Evolutionary conservation across 1,140 invertebrate species (phyloP).

Genomic region (Apis mellifera): Amel_HAv3.1 CM009935.2:3145001-3145500

Average conservation of each 20-base stretch:
- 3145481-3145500: constrained; percentile 8
- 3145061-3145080: no score
- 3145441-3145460: neutral
- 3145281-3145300: constrained; percentile 67
- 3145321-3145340: constrained; percentile 80
- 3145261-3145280: constrained; percentile 11
- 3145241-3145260: constrained; percentile 67
- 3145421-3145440: no score
- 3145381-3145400: constrained; percentile 58
- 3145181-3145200: constrained; percentile 52
- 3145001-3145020: no score
- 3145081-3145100: no score
- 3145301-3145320: constrained; percentile 61
- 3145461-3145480: neutral
- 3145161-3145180: constrained; percentile 16
- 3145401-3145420: constrained; percentile 6
- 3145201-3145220: constrained; percentile 71
- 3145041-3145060: no score
- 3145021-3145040: no score
- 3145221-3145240: constrained; percentile 78
- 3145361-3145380: constrained; percentile 16
- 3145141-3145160: constrained; percentile 31
- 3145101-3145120: constrained; percentile 21
- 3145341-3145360: constrained; percentile 38
- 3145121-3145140: constrained; percentile 30